Evolutionary conservation across 53 echinoderm and acorn worm species (phyloP).

Genomic region (Apostichopus leukothele): DNA sequence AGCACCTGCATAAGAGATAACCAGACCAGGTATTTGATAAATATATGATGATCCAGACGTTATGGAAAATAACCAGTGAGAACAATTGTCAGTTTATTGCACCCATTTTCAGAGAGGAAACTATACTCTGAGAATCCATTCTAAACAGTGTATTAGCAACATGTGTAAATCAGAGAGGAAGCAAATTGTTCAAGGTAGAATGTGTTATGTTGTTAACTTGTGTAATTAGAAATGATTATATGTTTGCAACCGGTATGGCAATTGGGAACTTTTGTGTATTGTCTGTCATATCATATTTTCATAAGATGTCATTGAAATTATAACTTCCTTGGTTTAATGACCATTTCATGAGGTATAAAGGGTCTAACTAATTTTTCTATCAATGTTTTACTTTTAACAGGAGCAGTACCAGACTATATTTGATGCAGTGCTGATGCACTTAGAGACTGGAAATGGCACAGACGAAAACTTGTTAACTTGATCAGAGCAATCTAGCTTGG

Average conservation of each 20-base stretch:
- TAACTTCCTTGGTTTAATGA: too few species aligned
- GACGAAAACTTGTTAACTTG: too few species aligned
- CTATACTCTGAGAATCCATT: neutral
- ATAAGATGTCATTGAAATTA: neutral
- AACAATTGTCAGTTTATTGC: neutral
- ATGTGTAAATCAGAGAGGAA: neutral
- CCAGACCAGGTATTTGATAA: too few species aligned
- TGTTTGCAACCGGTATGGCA: neutral
- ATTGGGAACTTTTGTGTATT: neutral
- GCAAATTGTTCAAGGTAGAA: neutral
- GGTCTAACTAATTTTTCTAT: neutral
- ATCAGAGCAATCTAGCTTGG: too few species aligned
- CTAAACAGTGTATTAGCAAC: neutral
- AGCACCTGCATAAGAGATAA: too few species aligned
- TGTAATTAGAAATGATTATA: neutral
- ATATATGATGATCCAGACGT: too few species aligned
- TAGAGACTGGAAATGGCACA: neutral
- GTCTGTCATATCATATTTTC: neutral
- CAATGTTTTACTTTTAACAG: neutral
- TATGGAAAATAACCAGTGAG: neutral
- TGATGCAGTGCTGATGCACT: neutral
- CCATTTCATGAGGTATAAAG: too few species aligned
- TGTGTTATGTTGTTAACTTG: neutral
- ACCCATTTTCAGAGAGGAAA: neutral
- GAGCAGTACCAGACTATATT: neutral